These are phyloP conservation scores for Agrotis segetum DNA, from an alignment of 2,888 invertebrate genomes.

Conservation along the genomic window DNA sequence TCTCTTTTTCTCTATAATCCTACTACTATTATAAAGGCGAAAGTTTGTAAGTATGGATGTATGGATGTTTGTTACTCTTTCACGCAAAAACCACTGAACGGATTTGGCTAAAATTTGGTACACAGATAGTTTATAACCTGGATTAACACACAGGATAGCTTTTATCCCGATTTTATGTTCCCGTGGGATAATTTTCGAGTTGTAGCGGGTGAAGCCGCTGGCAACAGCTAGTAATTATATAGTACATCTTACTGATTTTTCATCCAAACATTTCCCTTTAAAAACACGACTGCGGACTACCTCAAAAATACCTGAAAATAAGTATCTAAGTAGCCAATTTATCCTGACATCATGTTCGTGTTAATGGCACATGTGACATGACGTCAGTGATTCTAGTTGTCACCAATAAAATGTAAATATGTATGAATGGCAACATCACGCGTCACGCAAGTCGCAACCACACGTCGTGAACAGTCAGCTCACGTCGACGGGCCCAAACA, in stretches of 20 bases:
- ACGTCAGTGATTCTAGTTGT: constrained; percentile 29
- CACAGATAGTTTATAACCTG: too few species aligned
- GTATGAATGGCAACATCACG: constrained; percentile 27
- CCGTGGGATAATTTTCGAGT: too few species aligned
- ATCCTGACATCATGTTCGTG: not conserved
- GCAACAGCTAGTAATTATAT: too few species aligned
- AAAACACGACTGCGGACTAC: not conserved
- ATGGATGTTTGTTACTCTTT: too few species aligned
- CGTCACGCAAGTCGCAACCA: constrained; percentile 19
- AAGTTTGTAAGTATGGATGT: too few species aligned
- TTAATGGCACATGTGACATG: not conserved
- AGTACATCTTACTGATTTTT: not conserved
- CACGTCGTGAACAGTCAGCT: constrained; percentile 23
- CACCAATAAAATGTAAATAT: constrained; percentile 42
- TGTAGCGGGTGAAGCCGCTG: too few species aligned
- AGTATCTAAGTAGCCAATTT: not conserved
- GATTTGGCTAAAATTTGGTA: too few species aligned
- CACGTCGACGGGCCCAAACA: constrained; percentile 43
- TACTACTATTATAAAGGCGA: too few species aligned
- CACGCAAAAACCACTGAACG: too few species aligned
- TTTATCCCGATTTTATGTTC: too few species aligned
- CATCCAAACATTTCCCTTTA: not conserved
- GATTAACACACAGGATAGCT: too few species aligned
- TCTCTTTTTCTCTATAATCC: too few species aligned
- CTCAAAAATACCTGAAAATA: not conserved